Evolutionary conservation across 2,113 vertebrate genomes (phyloP), one percentile per base, ranked within the genome.

Genomic region (Coracopsis vasa): DNA sequence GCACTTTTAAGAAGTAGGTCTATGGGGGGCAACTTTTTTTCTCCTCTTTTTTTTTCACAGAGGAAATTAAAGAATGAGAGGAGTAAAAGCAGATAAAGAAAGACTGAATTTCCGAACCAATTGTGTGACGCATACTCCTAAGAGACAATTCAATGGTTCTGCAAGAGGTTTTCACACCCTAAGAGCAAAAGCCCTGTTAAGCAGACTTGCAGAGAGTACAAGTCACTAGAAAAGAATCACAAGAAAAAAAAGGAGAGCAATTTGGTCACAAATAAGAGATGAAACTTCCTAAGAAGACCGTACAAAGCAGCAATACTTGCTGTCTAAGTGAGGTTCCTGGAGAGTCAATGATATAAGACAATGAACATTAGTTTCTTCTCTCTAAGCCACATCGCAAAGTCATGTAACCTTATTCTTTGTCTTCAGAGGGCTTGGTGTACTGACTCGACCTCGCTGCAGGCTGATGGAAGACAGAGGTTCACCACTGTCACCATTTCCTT

Each of bases 161-260:
- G 37, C 75, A 77, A 27, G 71, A 92, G 51, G 33, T 89, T 93
- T 86, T 93, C 92, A 94, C 80, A 91, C 61, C 47, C 37, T 56
- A 37, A 48, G 61, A 45, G 28, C 65, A 92, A 84, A 77, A 87
- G 27, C 81, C 28, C 21, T 16, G 21, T 58, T 16, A 24, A 35
- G 14, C 53, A 58, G n/a, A n/a, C 17, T 67, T 51, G 31, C 24
- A 93, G 45, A 72, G 25, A 28, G 7, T 33, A 74, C n/a, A 72
- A 56, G 79, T 50, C 61, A 74, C 69, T 39, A 92, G 82, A 80
- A 75, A 86, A 92, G 39, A 39, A 47, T 24, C 6, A 0, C 73
- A 77, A 62, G 39, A 23, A 73, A 75, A 33, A 9, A 67, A 73
- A 86, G 6, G 19, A n/a, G 31, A 78, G 19, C 28, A 48, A 45